phyloP scores from a whole-genome alignment of 2,113 vertebrate species.

The Prolemur simus region DNA sequence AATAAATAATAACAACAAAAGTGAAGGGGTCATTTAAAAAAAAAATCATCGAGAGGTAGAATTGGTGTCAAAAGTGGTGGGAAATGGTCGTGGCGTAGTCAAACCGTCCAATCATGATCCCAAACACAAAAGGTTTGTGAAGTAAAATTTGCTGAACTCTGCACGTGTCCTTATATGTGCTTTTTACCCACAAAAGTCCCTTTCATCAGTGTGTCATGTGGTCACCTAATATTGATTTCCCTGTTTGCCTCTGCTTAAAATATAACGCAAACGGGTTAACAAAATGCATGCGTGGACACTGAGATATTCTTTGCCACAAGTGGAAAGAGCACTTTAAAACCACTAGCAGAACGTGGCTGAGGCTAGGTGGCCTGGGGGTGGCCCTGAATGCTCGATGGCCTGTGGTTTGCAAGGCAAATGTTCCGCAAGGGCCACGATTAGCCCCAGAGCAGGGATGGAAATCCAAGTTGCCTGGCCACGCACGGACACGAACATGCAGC shows the following conservation, averaged over 20 bases:
- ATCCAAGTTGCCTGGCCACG: slow-evolving; percentile 42
- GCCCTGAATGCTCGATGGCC: slow-evolving; percentile 56
- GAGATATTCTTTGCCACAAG: slow-evolving; percentile 22
- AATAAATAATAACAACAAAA: background rate
- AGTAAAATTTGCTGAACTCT: background rate
- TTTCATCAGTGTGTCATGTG: background rate
- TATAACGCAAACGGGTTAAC: slow-evolving; percentile 12
- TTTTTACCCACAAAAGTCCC: background rate
- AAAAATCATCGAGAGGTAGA: background rate
- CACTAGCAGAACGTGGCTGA: slow-evolving; percentile 51
- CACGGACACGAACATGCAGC: slow-evolving; percentile 25
- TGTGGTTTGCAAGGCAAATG: slow-evolving; percentile 55
- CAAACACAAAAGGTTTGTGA: background rate
- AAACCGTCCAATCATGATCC: no score
- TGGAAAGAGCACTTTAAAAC: slow-evolving; percentile 61
- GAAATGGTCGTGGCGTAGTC: no score
- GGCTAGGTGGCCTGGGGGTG: slow-evolving; percentile 46
- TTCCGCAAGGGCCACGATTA: slow-evolving; percentile 54
- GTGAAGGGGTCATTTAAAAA: background rate
- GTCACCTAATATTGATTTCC: background rate
- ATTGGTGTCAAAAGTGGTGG: background rate
- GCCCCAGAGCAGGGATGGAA: background rate
- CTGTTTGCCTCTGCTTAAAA: slow-evolving; percentile 42
- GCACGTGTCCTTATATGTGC: accelerated
- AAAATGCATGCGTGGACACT: background rate